These are phyloP conservation scores for Herpetotheres cachinnans DNA, from an alignment of 2,113 vertebrate genomes.

Conservation along the genomic window DNA sequence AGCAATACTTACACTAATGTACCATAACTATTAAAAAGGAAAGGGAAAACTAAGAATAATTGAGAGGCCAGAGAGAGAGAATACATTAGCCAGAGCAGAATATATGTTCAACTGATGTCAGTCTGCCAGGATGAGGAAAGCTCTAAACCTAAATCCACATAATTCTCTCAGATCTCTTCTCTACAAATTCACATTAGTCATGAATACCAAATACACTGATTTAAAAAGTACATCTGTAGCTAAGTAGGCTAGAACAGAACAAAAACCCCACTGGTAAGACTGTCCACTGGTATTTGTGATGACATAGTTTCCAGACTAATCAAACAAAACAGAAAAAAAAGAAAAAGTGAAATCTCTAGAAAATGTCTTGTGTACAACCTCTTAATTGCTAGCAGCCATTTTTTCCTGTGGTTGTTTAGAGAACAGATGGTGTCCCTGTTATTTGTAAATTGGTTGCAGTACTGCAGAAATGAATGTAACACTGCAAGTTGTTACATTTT, in stretches of 20 bases:
- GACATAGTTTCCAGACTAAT: background rate
- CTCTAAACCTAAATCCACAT: conserved; percentile 55
- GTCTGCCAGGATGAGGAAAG: conserved; percentile 3
- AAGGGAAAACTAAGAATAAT: conserved; percentile 12
- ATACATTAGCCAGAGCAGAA: conserved; percentile 8
- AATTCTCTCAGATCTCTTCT: conserved; percentile 45
- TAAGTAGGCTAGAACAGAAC: background rate
- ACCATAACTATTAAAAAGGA: background rate
- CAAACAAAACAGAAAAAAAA: background rate
- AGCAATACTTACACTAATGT: background rate
- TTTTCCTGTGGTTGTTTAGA: background rate
- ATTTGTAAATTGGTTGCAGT: conserved; percentile 3
- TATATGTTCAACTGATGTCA: conserved; percentile 3
- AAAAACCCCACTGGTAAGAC: background rate
- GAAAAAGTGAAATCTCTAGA: background rate
- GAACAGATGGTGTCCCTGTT: conserved; percentile 38
- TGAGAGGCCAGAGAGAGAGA: background rate
- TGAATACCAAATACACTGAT: conserved; percentile 29
- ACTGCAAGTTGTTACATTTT: background rate
- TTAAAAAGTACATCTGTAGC: background rate
- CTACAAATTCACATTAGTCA: conserved; percentile 32
- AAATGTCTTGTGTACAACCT: background rate
- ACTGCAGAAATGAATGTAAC: background rate
- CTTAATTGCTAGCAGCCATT: background rate
- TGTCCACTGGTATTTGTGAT: background rate